Conservation (phyloP, 2,888 invertebrate species). For the Diaphora mendica region DNA sequence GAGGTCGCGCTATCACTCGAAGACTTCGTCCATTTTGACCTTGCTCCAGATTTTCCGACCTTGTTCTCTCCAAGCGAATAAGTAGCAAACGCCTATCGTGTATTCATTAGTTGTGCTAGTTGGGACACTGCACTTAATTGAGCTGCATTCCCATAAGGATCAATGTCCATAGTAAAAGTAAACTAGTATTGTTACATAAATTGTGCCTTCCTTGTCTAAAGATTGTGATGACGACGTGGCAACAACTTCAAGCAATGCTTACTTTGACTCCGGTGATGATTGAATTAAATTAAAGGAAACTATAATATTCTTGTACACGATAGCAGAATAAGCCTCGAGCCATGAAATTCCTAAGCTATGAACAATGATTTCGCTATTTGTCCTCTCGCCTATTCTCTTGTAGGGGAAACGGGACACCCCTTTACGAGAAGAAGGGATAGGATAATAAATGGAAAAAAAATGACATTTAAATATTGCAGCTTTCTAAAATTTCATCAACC, state of each 20-base stretch:
- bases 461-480: not conserved
- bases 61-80: constrained; percentile 75
- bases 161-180: constrained; percentile 55
- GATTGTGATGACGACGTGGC: not conserved
- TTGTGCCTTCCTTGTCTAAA: constrained; percentile 17
- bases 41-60: constrained; percentile 80
- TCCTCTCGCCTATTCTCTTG: not conserved
- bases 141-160: constrained; percentile 67
- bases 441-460: not conserved
- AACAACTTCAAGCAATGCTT: not conserved
- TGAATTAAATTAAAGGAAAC: not conserved
- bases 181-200: constrained; percentile 30
- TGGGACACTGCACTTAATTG: constrained; percentile 73
- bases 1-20: constrained; percentile 83
- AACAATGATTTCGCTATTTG: not conserved
- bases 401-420: not conserved
- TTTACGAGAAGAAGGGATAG: not conserved
- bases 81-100: constrained; percentile 69
- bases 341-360: not conserved
- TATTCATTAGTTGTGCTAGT: constrained; percentile 70
- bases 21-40: constrained; percentile 76
- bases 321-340: not conserved
- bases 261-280: not conserved
- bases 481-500: not conserved
- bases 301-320: not conserved